phyloP scores from a whole-genome alignment of 2,113 vertebrate genomes.

The Silurus asotus region DNA sequence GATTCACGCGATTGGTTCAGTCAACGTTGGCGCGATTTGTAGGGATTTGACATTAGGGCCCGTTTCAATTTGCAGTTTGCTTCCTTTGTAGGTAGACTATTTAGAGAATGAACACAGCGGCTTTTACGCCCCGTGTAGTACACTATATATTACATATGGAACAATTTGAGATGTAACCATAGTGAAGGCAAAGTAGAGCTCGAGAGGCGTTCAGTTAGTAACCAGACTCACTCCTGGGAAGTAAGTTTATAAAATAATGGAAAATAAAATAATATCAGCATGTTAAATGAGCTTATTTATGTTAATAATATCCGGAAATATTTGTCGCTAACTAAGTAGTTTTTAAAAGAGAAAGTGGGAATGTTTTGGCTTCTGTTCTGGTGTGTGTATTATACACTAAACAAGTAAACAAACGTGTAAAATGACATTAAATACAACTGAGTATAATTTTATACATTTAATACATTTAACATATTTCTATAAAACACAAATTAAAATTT shows the following conservation, averaged over 20 bases:
- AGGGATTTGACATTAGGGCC: background rate
- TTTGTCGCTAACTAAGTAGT: background rate
- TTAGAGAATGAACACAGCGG: background rate
- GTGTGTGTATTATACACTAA: background rate
- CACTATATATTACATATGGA: background rate
- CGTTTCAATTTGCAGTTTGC: background rate
- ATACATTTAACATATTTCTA: too few species aligned
- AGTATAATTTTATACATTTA: too few species aligned
- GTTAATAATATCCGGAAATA: background rate
- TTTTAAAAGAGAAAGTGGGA: background rate
- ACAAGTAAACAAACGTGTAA: background rate
- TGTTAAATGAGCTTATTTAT: background rate
- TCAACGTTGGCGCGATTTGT: constrained; percentile 35
- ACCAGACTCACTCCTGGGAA: background rate
- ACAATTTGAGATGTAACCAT: background rate
- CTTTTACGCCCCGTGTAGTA: background rate
- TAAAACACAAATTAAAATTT: too few species aligned
- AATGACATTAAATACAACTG: too few species aligned
- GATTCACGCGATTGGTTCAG: constrained; percentile 21
- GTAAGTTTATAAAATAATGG: background rate
- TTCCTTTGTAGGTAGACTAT: background rate
- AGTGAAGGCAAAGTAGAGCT: background rate
- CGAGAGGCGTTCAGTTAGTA: too few species aligned
- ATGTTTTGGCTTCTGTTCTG: background rate
- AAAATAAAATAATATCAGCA: background rate